A percentile compares a stretch with the other conserved stretches of the same genome.
Evolutionary conservation across 1,140 invertebrate species (phyloP).

Genomic region (Drosophila fuyamai): DNA sequence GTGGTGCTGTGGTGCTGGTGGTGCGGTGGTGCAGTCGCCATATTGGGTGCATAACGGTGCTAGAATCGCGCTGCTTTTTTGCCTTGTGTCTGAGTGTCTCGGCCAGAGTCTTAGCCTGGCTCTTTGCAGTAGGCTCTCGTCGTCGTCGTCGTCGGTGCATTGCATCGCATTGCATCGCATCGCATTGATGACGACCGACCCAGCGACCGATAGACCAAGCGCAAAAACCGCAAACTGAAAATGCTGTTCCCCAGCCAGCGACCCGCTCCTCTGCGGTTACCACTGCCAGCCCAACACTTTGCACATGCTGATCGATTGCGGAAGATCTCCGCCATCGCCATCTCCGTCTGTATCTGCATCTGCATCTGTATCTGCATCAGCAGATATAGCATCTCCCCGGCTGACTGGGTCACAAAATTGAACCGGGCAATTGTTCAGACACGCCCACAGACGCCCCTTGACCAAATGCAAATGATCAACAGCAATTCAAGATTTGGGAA

Average conservation of each 20-base stretch:
- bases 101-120: conserved; percentile 22
- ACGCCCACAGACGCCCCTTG: conserved; percentile 45
- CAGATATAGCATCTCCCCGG: conserved; percentile 5
- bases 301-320: conserved; percentile 53
- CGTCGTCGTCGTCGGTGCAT: neutral
- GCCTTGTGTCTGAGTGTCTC: conserved; percentile 44
- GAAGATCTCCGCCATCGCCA: conserved; percentile 47
- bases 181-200: conserved; percentile 82
- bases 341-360: conserved; percentile 17
- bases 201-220: conserved; percentile 78
- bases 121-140: conserved; percentile 14
- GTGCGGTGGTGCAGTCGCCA: conserved; percentile 49
- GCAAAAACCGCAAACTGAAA: conserved; percentile 69
- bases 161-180: conserved; percentile 12
- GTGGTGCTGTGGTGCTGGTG: conserved; percentile 16
- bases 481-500: conserved; percentile 8
- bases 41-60: conserved; percentile 83
- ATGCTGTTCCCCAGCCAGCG: conserved; percentile 25
- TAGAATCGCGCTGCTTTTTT: conserved; percentile 80
- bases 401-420: conserved; percentile 54
- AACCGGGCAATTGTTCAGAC: conserved; percentile 22
- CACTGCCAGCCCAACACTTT: conserved; percentile 45
- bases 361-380: conserved; percentile 30
- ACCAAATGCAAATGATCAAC: conserved; percentile 67
- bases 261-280: conserved; percentile 22